Evolutionary conservation across 53 echinoderm and acorn worm genomes (phyloP), one percentile per base, ranked within the genome.

Genomic region (Patiria pectinifera): DNA sequence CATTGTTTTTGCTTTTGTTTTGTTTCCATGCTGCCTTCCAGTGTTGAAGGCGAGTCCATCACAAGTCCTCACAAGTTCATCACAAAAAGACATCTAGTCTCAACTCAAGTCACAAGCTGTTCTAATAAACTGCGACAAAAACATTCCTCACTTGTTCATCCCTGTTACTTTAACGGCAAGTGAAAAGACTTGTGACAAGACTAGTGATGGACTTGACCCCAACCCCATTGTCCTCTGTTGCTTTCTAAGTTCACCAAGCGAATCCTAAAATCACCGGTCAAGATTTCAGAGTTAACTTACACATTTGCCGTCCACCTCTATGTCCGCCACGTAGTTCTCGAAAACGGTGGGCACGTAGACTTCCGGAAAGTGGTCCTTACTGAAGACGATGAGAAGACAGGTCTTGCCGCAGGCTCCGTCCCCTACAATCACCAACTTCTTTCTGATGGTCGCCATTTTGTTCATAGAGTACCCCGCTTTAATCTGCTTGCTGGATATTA

Each of bases 321-420:
- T 97, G 83, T 97, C 97, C 58, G 97, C 95, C 2, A 97, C 97
- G 81, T 97, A 97, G 91, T 95, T 97, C 84, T 97, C 97, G 85
- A 97, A 97, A 19, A 97, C 97, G 35, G 97, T 97, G 35, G 97
- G 97, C 48, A 97, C 97, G 78, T 97, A 97, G 9, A 97, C 97
- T 86, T 97, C 95, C 69, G 95, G 97, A 75, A 95, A 97, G 35
- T 97, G 97, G 78, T 97, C 97, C 85, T 97, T 97, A 85, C 97
- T 97, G 82, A 97, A 97, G 35, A 97, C 97, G 11, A 97, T 97
- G 59, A 97, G 94, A 47, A 97, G 93, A 85, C 95, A 97, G 6
- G 97, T 97, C 85, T 95, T 95, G 14, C 95, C 97, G 85, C 97
- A 97, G 0, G 97, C 97, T 48, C 97, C 97, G 93, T 97, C 97